These are phyloP conservation scores for Holcopasites calliopsidis DNA, from an alignment of 1,140 invertebrate species.

Conservation along the genomic window DNA sequence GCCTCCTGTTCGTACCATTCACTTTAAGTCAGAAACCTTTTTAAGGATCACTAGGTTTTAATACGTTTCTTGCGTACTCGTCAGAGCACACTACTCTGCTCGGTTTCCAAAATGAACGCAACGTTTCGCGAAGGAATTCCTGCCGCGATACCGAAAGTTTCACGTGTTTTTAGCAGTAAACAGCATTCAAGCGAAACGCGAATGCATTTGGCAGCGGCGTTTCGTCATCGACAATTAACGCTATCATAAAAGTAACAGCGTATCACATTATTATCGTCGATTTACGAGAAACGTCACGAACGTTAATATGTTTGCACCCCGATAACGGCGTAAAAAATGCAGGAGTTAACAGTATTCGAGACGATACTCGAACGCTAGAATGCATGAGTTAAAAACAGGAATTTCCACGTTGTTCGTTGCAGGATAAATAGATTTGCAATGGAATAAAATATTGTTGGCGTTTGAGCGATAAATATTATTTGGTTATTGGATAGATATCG, in stretches of 20 bases:
- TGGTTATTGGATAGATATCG: conserved; percentile 5
- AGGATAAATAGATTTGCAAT: neutral
- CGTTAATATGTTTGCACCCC: conserved; percentile 11
- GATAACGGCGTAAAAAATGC: conserved; percentile 8
- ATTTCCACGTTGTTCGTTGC: neutral
- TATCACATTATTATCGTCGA: conserved; percentile 15
- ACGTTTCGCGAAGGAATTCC: neutral
- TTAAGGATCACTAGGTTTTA: too few species aligned
- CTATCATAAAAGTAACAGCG: conserved; percentile 16
- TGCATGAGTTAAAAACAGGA: neutral
- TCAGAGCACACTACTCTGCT: too few species aligned
- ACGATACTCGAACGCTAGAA: neutral
- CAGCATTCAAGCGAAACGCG: neutral
- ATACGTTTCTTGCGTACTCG: too few species aligned
- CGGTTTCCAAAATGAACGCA: neutral
- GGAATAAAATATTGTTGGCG: too few species aligned
- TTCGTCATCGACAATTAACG: conserved; percentile 38
- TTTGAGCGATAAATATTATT: neutral
- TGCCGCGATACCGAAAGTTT: neutral
- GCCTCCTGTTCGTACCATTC: neutral
- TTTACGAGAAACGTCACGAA: neutral
- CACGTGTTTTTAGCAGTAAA: neutral
- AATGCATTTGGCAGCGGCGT: neutral
- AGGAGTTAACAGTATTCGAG: neutral
- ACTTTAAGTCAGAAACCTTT: neutral